phyloP scores from a whole-genome alignment of 2,888 invertebrate genomes.

The Yponomeuta plumbellus region DNA sequence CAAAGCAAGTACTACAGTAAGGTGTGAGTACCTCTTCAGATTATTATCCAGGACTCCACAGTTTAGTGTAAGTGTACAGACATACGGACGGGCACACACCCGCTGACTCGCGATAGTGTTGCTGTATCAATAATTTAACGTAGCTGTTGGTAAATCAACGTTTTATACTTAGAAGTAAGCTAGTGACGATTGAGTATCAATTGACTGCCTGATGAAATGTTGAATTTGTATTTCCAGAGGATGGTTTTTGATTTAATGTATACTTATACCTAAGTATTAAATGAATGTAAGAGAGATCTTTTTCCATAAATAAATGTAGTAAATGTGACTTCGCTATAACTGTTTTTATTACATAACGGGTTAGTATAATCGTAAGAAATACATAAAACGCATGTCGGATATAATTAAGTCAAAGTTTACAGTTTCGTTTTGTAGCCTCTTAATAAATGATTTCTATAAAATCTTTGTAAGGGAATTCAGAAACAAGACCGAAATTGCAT shows the following conservation, averaged over 20 bases:
- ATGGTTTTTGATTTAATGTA: conserved; percentile 34
- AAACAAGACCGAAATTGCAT: conserved; percentile 54
- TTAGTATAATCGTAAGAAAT: conserved; percentile 2
- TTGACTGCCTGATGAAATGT: conserved; percentile 31
- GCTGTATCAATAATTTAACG: not conserved
- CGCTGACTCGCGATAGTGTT: not conserved
- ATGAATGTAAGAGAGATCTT: conserved; percentile 31
- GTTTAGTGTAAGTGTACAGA: conserved; percentile 26
- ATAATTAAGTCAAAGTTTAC: not conserved
- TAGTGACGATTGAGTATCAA: conserved; percentile 14
- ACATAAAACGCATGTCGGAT: not conserved
- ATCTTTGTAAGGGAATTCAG: conserved; percentile 18
- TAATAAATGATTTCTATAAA: conserved; percentile 9
- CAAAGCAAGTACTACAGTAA: conserved; percentile 64
- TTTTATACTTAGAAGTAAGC: not conserved
- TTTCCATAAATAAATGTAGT: conserved; percentile 49
- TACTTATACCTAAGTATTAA: conserved; percentile 37
- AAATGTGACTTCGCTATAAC: conserved; percentile 4
- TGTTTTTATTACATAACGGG: not conserved
- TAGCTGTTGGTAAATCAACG: not conserved
- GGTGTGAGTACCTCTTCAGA: conserved; percentile 25
- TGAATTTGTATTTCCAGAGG: conserved; percentile 31
- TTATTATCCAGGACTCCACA: conserved; percentile 11
- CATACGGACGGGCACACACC: not conserved
- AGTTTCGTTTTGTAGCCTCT: not conserved